Base-by-base conservation (phyloP, 2,888 invertebrate genomes). In the Tiliacea aurago region DNA sequence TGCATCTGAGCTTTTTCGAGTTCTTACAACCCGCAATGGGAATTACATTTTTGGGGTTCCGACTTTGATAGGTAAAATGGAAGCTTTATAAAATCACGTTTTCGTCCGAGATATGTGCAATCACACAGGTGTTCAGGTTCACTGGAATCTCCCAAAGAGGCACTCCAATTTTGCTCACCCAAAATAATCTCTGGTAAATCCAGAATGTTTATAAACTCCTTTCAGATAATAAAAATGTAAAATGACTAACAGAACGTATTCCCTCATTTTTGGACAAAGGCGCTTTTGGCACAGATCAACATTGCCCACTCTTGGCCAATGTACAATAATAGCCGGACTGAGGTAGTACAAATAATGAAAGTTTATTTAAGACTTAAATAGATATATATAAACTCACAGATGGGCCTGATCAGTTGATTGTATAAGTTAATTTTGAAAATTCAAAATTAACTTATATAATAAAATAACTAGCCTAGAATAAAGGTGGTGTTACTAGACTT, bases 261-360 rank as follows among this genome's bases (percentile, higher is more conserved):
- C 59, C 70, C 58, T 64, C 62, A 18, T 69, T 81, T 79, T 81
- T 56, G 70, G 74, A 79, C 74, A 79, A 83, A 76, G 74, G 23
- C 51, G 73, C 49, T 66, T 83, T 88, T 90, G 89, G 87, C 89
- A 89, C 84, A 61, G 73, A 78, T 71, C 81, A 76, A 55, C 67
- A 68, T 75, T 80, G 72, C 68, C 84, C 84, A 83, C 78, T 79
- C 82, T 86, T 87, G 86, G 84, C 88, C 81, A 78, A 74, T 78
- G 75, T 71, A 86, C 86, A 83, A 84, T 74, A 76, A 83, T 81
- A 85, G 75, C 78, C 71, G 76, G 72, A 76, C 37, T 37, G 37
- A 37, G 37, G 6, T 69, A 76, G 78, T 78, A 79, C 77, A 84
- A 76, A 80, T 56, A 77, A 58, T 72, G 7, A 37, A 59, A 56